These are phyloP conservation scores for Colius striatus DNA, from an alignment of 2,113 vertebrate genomes.

Conservation along the genomic window DNA sequence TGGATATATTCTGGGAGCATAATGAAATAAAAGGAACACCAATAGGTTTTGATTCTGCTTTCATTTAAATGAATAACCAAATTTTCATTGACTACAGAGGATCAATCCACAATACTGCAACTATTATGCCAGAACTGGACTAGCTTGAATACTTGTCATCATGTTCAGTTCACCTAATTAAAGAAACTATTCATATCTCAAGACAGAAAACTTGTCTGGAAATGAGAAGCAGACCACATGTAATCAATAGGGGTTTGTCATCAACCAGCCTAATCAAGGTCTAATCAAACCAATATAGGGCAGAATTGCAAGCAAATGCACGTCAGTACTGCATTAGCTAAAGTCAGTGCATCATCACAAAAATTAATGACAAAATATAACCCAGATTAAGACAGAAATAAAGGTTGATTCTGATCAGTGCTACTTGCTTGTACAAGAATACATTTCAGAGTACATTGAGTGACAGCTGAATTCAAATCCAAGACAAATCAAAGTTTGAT, in stretches of 20 bases:
- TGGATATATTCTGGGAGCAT: not conserved
- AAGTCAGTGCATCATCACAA: not conserved
- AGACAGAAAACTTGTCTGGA: constrained; percentile 42
- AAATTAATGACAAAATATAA: not conserved
- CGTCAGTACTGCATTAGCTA: not conserved
- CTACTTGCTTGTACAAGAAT: not conserved
- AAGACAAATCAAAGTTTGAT: not conserved
- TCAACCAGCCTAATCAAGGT: not conserved
- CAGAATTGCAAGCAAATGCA: constrained; percentile 15
- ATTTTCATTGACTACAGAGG: constrained; percentile 14
- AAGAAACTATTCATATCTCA: constrained; percentile 42
- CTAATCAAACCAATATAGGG: constrained; percentile 34
- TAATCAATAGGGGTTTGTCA: constrained; percentile 55
- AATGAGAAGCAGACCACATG: constrained; percentile 45
- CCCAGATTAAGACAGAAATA: not conserved
- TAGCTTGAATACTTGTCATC: not conserved
- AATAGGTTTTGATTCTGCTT: constrained; percentile 43
- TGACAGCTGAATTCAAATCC: not conserved
- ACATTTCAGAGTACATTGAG: not conserved
- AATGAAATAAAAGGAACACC: constrained; percentile 35
- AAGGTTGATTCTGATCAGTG: not conserved
- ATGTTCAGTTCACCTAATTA: constrained; percentile 50
- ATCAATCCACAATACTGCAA: constrained; percentile 13
- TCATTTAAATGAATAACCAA: constrained; percentile 47
- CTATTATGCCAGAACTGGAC: constrained; percentile 4